phyloP scores from a whole-genome alignment of 2,888 invertebrate genomes.

The Copidosoma aretas region DNA sequence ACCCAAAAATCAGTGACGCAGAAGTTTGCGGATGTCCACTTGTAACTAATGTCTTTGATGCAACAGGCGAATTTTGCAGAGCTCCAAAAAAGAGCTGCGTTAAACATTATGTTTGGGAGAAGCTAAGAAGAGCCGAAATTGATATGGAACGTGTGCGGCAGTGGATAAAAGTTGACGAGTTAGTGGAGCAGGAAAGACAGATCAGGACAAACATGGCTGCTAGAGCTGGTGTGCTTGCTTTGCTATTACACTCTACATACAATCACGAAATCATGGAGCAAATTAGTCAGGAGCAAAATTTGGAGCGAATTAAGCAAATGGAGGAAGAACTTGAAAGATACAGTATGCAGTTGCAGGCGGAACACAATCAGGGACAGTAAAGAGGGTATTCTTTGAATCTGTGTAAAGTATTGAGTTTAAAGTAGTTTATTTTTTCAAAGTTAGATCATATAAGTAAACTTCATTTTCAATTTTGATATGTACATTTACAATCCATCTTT shows the following conservation, averaged over 20 bases:
- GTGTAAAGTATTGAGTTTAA: too few species aligned
- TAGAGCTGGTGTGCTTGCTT: conserved; percentile 88
- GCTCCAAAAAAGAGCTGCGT: conserved; percentile 90
- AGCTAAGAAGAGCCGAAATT: conserved; percentile 89
- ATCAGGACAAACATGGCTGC: conserved; percentile 76
- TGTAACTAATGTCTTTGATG: conserved; percentile 81
- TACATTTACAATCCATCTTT: neutral
- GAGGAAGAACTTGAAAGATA: conserved; percentile 62
- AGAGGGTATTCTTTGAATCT: too few species aligned
- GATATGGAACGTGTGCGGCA: conserved; percentile 92
- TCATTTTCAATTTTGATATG: neutral
- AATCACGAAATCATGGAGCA: conserved; percentile 90
- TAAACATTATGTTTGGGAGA: conserved; percentile 95
- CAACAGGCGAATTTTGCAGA: conserved; percentile 85
- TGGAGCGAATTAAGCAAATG: conserved; percentile 64
- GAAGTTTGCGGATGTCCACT: conserved; percentile 95
- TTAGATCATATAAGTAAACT: neutral
- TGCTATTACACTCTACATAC: conserved; percentile 96
- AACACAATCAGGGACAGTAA: neutral
- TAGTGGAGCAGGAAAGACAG: conserved; percentile 91
- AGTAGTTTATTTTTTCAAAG: conserved; percentile 12
- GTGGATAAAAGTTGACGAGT: conserved; percentile 92
- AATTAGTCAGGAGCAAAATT: conserved; percentile 66
- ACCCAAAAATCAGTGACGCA: conserved; percentile 83
- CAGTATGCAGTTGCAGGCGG: conserved; percentile 27